A percentile compares a stretch with the other conserved stretches of the same genome.
Evolutionary conservation across 2,797 vertebrate species (phyloP).

Genomic region (Neostethus bicornis): DNA sequence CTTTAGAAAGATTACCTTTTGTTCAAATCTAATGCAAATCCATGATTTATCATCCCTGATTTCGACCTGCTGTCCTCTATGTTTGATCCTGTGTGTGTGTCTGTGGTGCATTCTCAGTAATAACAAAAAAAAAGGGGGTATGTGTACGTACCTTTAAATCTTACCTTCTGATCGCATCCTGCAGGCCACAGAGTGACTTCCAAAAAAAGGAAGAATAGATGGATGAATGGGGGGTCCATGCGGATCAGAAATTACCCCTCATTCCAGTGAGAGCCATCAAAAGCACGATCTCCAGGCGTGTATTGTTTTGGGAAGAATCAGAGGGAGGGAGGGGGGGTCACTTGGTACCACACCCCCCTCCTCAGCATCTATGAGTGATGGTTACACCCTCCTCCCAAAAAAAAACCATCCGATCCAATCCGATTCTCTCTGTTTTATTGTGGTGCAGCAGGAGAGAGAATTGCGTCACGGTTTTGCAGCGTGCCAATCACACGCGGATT

Average conservation of each 20-base stretch:
- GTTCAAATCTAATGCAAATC: background rate
- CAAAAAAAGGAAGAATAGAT: too few species aligned
- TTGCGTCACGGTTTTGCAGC: conserved; percentile 70
- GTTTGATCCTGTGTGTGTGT: conserved; percentile 14
- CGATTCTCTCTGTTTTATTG: conserved; percentile 32
- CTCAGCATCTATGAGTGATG: conserved; percentile 15
- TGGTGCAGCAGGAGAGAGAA: conserved; percentile 58
- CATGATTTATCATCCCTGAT: conserved; percentile 25
- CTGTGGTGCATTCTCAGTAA: conserved; percentile 2
- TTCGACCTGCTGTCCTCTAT: conserved; percentile 45
- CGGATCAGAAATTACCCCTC: conserved; percentile 34
- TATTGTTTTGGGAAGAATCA: conserved; percentile 60
- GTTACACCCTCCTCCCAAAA: conserved; percentile 6
- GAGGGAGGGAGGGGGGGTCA: background rate
- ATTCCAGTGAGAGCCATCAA: conserved; percentile 17
- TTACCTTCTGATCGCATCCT: conserved; percentile 54
- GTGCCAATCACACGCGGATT: conserved; percentile 36
- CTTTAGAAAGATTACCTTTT: background rate
- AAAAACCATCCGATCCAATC: conserved; percentile 17
- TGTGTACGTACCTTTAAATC: conserved; percentile 28
- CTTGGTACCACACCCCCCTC: conserved; percentile 58
- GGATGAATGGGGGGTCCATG: too few species aligned
- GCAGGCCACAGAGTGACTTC: conserved; percentile 27
- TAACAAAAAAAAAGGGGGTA: background rate
- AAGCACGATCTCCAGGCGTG: conserved; percentile 46